Conservation (phyloP, 2,797 vertebrate genomes). For the Gambelia wislizenii region DNA sequence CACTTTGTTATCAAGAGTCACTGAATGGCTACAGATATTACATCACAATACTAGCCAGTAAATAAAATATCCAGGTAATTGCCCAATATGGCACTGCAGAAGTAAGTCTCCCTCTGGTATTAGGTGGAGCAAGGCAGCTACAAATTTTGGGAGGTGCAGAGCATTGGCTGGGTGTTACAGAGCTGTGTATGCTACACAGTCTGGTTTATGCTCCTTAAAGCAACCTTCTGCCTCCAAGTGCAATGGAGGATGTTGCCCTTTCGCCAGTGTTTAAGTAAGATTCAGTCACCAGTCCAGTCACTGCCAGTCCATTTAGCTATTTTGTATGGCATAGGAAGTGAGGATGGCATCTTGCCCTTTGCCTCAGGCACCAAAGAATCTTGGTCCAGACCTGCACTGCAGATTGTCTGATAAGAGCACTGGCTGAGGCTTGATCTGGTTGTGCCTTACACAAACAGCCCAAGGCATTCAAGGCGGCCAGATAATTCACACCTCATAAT, state of each 20-base stretch:
- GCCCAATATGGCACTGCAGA: not conserved
- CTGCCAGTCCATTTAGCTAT: not conserved
- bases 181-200: not conserved
- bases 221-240: not conserved
- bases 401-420: not conserved
- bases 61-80: not conserved
- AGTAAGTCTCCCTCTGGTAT: not conserved
- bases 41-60: not conserved
- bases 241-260: not conserved
- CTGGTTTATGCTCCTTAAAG: not conserved
- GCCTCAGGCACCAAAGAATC: not conserved
- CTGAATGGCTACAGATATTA: not conserved
- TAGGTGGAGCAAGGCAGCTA: not conserved
- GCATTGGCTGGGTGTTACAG: not conserved
- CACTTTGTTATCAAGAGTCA: not conserved
- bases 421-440: not conserved
- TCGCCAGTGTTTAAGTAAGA: not conserved
- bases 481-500: not conserved
- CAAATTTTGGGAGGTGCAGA: not conserved
- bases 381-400: not conserved
- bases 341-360: not conserved
- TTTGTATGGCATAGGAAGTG: not conserved
- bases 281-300: not conserved
- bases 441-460: slow-evolving; percentile 1
- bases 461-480: not conserved